Conservation (phyloP, 2,888 invertebrate species). For the Troides aeacus region DNA sequence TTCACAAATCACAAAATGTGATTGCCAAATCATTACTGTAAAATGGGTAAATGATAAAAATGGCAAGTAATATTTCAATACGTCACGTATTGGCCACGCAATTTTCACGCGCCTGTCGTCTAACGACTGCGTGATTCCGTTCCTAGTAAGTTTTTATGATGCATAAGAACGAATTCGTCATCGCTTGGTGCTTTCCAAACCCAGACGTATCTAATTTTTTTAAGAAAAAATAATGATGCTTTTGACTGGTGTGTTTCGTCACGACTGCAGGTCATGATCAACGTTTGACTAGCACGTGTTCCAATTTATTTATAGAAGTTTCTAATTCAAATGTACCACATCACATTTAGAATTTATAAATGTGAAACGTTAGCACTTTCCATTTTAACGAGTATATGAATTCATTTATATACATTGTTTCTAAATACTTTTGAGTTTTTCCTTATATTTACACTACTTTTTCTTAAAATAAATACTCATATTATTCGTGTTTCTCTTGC, state of each 20-base stretch:
- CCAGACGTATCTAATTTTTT: background rate
- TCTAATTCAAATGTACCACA: too few relatives aligned
- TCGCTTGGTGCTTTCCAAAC: constrained; percentile 11
- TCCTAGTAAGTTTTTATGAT: constrained; percentile 12
- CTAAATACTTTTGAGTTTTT: background rate
- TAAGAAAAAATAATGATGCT: constrained; percentile 11
- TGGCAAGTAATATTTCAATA: constrained; percentile 37
- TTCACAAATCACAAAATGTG: too few relatives aligned
- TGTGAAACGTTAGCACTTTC: background rate
- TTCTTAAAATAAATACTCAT: too few relatives aligned
- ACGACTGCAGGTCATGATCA: constrained; percentile 24
- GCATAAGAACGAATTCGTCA: constrained; percentile 22
- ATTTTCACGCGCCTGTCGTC: constrained; percentile 46
- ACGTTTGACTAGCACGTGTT: constrained; percentile 16
- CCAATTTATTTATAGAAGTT: constrained; percentile 8
- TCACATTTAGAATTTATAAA: background rate
- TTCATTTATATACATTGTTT: background rate
- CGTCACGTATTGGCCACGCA: constrained; percentile 55
- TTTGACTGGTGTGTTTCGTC: constrained; percentile 5
- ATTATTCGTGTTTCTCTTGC: too few relatives aligned
- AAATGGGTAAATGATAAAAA: background rate
- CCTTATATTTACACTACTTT: too few relatives aligned
- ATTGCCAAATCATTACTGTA: too few relatives aligned
- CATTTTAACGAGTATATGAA: background rate
- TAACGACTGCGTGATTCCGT: constrained; percentile 37